Base-by-base conservation (phyloP, 1,140 invertebrate genomes). In the Eumaeus atala region DNA sequence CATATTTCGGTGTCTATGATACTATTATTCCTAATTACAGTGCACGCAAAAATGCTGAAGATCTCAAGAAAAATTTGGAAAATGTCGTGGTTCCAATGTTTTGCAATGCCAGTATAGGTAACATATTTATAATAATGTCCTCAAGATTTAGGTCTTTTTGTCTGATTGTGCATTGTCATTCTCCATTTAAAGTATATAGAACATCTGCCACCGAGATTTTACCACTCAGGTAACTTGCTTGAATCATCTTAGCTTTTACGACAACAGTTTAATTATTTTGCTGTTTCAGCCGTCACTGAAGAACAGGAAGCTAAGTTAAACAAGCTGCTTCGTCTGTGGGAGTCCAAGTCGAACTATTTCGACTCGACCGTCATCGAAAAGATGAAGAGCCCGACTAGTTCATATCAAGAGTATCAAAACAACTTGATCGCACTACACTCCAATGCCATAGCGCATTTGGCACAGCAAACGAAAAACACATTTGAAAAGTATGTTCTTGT, bases 51-150 rank as follows among this genome's bases (percentile, higher is more conserved):
- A 96, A 96, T 89, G 94, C 95, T 58, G 93, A 95, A 83, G 94
- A 97, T 79, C 90, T 99, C 71, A 96, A 96, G 86, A 93, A 94
- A 87, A 92, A 94, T 70, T 90, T 99, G 83, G 96, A 98, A 90
- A 92, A 92, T 72, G 95, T 98, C 66, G 96, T 98, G 59, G 95
- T 98, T 67, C 96, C 97, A 63, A 97, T 98, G 93, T 99, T 98
- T 90, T 98, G 96, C 88, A 95, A 95, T 84, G 92, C 96, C 48
- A 94, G 93, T 81, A 89, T 92, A 84, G 89, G 90, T 89, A 90
- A 89, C 81, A 88, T 89, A 75, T 86, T 80, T 80, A 77, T 84
- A 84, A 82, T 87, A 85, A 87, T 85, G 84, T 73, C 79, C 73
- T 81, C 77, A 65, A 84, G 73, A 74, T 61, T 73, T 66, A 81